These are phyloP conservation scores for Zingel zingel DNA, from an alignment of 2,113 vertebrate genomes.

Conservation along the genomic window DNA sequence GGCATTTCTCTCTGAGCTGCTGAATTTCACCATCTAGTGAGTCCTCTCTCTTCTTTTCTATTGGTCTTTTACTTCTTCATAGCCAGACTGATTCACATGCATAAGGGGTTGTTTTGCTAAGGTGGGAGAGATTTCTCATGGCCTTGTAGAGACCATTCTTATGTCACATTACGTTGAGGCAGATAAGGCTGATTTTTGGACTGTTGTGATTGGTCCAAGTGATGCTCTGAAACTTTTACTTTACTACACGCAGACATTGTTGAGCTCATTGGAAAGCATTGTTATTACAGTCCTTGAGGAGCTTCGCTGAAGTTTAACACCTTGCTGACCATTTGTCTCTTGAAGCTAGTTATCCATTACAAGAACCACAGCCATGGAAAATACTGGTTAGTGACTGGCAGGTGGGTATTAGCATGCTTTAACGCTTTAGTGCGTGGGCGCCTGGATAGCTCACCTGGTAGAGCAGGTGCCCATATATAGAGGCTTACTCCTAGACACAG, in stretches of 20 bases:
- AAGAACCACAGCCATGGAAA: background rate
- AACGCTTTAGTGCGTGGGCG: too few relatives aligned
- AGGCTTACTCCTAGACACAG: too few relatives aligned
- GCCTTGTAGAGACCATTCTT: background rate
- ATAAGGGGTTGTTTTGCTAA: background rate
- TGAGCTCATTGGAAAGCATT: background rate
- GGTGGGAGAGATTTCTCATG: background rate
- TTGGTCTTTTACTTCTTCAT: background rate
- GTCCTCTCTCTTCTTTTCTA: background rate
- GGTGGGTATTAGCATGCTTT: background rate
- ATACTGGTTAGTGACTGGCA: background rate
- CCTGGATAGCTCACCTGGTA: too few relatives aligned
- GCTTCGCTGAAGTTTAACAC: constrained; percentile 4
- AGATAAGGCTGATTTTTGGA: background rate
- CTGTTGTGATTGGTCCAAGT: constrained; percentile 2
- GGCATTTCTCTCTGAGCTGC: background rate
- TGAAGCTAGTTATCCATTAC: background rate
- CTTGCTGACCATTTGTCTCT: constrained; percentile 4
- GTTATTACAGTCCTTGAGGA: background rate
- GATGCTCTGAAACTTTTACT: background rate
- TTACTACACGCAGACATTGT: background rate
- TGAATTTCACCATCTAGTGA: background rate
- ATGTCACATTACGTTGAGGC: background rate
- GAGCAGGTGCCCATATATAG: too few relatives aligned
- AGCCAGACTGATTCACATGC: background rate